Base-by-base conservation (phyloP, 1,140 invertebrate species). In the Psilanteris sp. region DNA sequence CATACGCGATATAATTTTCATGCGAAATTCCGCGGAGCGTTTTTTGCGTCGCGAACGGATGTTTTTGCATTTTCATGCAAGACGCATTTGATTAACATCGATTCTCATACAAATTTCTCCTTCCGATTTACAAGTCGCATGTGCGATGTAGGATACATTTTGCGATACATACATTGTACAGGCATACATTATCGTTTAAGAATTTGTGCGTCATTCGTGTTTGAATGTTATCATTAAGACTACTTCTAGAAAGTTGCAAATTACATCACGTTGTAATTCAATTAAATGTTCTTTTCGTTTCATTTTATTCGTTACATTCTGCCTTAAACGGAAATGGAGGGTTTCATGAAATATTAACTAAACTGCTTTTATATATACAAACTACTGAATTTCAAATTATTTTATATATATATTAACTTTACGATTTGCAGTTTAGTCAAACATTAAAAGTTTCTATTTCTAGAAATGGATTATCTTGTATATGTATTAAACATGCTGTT, bases 61-160 rank as follows among this genome's bases (percentile, higher is more conserved):
- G n/a, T 44, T 59, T 59, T 13, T 26, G n/a, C 3, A 3, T 34
- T 44, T 44, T 24, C 29, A 2, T 6, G 20, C 36, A 43, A 57
- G 13, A 43, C 29, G 29, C 10, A 15, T 34, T 54, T 24, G 50
- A 54, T 57, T 43, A 57, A 43, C 26, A 37, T 41, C 36, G 34
- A 8, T 24, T 24, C 36, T 29, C 11, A 43, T 24, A 37, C 27
- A 43, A 57, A 57, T 57, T 57, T 57, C 54, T 43, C 54, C 15
- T 43, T 22, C 13, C 27, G 34, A 57, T 57, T 41, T 57, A 57
- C 54, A 43, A 1, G 26, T 43, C 54, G 13, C 14, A 18, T 29
- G 50, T 29, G 22, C 14, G 18, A n/a, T 15, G 16, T 41, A 10
- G 15, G 36, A 39, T 36, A 15, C 26, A 11, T 3, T 54, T 54